phyloP scores from a whole-genome alignment of 2,113 vertebrate species.

The Sinocyclocheilus anophthalmus region DNA sequence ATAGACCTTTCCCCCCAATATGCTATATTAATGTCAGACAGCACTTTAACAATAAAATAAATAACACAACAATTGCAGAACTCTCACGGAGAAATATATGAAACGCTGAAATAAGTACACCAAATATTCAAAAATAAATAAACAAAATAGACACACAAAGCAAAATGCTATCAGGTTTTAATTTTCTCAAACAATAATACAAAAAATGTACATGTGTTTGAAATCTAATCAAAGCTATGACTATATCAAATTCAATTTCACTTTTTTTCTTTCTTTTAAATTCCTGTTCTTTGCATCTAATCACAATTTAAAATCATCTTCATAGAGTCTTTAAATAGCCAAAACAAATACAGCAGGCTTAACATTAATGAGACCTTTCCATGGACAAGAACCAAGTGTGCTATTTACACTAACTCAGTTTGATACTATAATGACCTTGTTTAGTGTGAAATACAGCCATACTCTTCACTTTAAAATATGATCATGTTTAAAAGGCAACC shows the following conservation, averaged over 20 bases:
- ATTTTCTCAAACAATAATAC: neutral
- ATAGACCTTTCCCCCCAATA: neutral
- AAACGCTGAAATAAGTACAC: conserved; percentile 58
- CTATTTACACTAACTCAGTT: conserved; percentile 9
- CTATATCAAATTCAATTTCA: conserved; percentile 64
- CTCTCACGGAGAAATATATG: neutral
- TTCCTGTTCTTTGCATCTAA: neutral
- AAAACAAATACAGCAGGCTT: neutral
- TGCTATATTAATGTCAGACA: conserved; percentile 50
- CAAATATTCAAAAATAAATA: conserved; percentile 53
- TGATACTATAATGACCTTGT: conserved; percentile 27
- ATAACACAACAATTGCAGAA: neutral
- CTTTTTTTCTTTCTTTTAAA: conserved; percentile 9
- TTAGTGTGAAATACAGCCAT: conserved; percentile 3
- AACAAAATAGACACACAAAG: neutral
- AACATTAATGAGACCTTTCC: neutral
- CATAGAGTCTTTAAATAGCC: neutral
- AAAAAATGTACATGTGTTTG: conserved; percentile 60
- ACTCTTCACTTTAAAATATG: conserved; percentile 31
- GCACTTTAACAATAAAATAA: conserved; percentile 35
- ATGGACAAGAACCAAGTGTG: neutral
- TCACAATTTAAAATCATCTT: neutral
- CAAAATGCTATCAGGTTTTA: neutral
- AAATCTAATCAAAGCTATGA: conserved; percentile 79
- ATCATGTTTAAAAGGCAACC: conserved; percentile 67